Evolutionary conservation across 2,113 vertebrate genomes (phyloP), one percentile per base, ranked within the genome.

Genomic region (Ochotona princeps): DNA sequence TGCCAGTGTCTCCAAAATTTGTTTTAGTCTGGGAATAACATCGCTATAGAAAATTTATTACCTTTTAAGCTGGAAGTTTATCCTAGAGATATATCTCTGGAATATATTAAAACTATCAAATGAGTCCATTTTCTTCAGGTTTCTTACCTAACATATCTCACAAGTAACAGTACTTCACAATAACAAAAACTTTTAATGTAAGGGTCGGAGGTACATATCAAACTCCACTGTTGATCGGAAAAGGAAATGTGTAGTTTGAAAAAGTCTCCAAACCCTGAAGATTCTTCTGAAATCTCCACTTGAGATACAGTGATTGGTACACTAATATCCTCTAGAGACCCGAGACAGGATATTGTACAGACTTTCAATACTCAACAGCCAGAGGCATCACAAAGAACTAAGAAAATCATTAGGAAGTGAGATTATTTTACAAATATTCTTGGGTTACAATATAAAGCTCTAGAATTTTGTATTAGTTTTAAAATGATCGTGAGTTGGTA

Each of bases 371-470:
- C 66, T 86, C 10, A 73, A 38, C 25, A 83, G 23, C 8, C 5
- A 54, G 32, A 25, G 10, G 7, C 51, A 89, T 79, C 51, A 21
- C 61, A 72, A 63, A 79, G 26, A 30, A 66, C 23, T 83, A 89
- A 74, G 23, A 10, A 93, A 86, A 91, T 73, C 70, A 83, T 35
- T 51, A 65, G 38, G 14, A 84, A 84, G 20, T 72, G 25, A 84
- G 83, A 91, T 86, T 80, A 89, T 89, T 38, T 93, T 89, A 79
- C 6, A 82, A 78, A 10, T 89, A 13, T 32, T 30, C 49, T 61
- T 93, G 44, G 61, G 14, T 82, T 89, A 8, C 35, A 25, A 78
- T 18, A 85, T 87, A 88, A 84, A 61, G 7, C 23, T 85, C 74
- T 89, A 7, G 32, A 32, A 32, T 74, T 94, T 75, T 7, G 5